These are phyloP conservation scores for Cybosia mesomella DNA, from an alignment of 2,888 invertebrate species.

Conservation along the genomic window DNA sequence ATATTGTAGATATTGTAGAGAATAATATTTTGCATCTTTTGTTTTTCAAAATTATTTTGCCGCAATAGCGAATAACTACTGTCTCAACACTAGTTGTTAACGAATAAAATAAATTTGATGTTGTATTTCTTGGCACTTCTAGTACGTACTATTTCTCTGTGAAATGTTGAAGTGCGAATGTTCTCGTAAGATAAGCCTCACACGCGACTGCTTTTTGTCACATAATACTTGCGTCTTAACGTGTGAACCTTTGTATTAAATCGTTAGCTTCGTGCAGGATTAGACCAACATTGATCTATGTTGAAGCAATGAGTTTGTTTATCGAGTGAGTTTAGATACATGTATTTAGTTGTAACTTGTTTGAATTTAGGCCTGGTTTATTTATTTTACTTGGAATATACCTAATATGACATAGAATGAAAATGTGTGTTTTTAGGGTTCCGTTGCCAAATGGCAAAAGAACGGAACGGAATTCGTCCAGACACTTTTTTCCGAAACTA, in stretches of 20 bases:
- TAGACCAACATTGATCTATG: conserved; percentile 35
- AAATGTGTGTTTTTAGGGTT: no score
- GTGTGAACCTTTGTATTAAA: conserved; percentile 68
- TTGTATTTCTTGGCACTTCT: conserved; percentile 40
- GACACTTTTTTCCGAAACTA: no score
- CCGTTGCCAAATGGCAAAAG: no score
- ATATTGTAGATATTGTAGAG: no score
- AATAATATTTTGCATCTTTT: no score
- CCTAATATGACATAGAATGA: background rate
- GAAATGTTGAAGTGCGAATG: conserved; percentile 67
- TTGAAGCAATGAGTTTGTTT: conserved; percentile 48
- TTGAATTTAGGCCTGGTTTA: background rate
- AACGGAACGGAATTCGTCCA: no score
- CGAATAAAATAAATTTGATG: no score
- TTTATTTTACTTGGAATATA: background rate
- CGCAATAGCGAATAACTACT: no score
- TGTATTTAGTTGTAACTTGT: background rate
- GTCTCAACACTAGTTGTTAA: no score
- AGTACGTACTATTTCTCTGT: conserved; percentile 40
- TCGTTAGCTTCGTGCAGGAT: conserved; percentile 62
- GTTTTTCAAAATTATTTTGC: no score
- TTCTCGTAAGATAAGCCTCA: conserved; percentile 74
- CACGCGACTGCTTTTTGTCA: conserved; percentile 78
- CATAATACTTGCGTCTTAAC: conserved; percentile 68
- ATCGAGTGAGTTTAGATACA: background rate